Conservation (phyloP, 1,140 invertebrate species). For the Nilaparvata lugens region DNA sequence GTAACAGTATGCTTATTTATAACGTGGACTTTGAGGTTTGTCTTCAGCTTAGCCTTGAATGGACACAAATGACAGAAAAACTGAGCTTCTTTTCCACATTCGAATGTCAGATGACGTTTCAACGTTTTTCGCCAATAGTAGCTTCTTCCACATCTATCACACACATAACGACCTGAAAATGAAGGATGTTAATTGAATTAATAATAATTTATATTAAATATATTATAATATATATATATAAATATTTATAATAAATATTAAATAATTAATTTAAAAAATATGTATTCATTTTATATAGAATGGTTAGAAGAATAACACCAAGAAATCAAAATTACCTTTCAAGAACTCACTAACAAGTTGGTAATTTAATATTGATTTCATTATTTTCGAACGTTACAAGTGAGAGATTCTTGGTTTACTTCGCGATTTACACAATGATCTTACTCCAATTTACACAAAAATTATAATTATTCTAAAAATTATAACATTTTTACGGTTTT, state of each 20-base stretch:
- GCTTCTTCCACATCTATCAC: conserved; percentile 3
- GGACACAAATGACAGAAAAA: conserved; percentile 31
- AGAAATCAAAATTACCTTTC: no score
- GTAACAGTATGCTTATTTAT: background rate
- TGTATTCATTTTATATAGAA: conserved; percentile 1
- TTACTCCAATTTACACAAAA: no score
- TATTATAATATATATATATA: background rate
- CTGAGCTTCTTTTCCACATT: conserved; percentile 40
- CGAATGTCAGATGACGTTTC: conserved; percentile 15
- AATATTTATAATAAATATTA: background rate
- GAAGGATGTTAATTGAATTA: background rate
- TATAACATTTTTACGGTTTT: no score
- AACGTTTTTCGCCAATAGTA: conserved; percentile 4
- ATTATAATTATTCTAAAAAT: no score
- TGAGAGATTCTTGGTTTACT: no score
- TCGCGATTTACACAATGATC: no score
- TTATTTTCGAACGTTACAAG: no score
- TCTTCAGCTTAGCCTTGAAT: background rate
- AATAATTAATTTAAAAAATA: background rate
- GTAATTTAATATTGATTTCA: no score
- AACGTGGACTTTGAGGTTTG: background rate
- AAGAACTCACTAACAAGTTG: no score
- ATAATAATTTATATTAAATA: background rate
- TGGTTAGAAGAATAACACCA: conserved; percentile 38
- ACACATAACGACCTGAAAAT: background rate